Evolutionary conservation across 2,888 invertebrate species (phyloP).

Genomic region (Anagyrus pseudococci): DNA sequence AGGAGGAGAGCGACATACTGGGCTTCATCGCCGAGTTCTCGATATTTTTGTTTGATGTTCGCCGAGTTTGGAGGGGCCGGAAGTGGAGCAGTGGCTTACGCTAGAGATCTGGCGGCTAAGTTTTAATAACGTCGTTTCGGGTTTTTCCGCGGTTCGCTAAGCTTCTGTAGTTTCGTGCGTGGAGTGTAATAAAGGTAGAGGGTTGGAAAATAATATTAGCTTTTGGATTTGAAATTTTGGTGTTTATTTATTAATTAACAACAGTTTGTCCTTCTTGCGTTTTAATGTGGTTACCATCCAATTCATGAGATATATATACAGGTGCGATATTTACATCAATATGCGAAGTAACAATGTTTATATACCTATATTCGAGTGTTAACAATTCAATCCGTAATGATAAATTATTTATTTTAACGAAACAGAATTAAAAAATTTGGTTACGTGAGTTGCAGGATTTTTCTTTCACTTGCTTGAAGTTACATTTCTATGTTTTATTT

Average conservation of each 20-base stretch:
- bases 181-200: too few species aligned
- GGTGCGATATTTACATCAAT: constrained; percentile 53
- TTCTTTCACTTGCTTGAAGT: too few species aligned
- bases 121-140: neutral
- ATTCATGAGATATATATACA: constrained; percentile 51
- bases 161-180: too few species aligned
- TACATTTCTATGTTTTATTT: too few species aligned
- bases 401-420: constrained; percentile 51
- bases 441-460: too few species aligned
- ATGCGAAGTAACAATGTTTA: constrained; percentile 47
- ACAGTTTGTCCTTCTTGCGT: too few species aligned
- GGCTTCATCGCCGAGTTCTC: too few species aligned
- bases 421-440: constrained; percentile 47
- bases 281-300: constrained; percentile 52
- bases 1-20: too few species aligned
- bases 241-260: constrained; percentile 59
- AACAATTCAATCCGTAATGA: constrained; percentile 42
- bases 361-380: constrained; percentile 37
- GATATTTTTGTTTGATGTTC: neutral
- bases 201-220: too few species aligned
- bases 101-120: neutral
- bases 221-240: constrained; percentile 38
- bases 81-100: neutral
- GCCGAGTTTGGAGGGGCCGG: neutral
- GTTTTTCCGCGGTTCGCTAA: too few species aligned